A percentile compares a stretch with the other conserved stretches of the same genome.
Conservation (phyloP, 1,140 invertebrate species). For the Bombus balteatus region DNA sequence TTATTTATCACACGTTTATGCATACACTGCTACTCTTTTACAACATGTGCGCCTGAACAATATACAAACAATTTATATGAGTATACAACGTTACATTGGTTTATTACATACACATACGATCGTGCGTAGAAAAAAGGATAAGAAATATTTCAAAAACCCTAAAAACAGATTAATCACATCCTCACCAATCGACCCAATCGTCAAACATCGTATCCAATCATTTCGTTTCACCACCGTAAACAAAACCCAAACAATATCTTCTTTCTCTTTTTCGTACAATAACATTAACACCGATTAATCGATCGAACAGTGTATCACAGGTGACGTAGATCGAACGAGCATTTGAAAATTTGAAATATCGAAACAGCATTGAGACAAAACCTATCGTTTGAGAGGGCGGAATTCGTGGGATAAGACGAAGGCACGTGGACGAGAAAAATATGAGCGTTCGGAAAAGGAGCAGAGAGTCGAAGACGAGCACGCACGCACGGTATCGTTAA, state of each 20-base stretch:
- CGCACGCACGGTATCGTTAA: slow-evolving; percentile 60
- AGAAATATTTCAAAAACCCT: background rate
- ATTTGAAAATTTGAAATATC: too few relatives aligned
- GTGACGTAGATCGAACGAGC: background rate
- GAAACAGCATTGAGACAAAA: background rate
- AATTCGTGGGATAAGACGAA: too few relatives aligned
- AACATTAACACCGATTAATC: background rate
- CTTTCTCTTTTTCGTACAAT: background rate
- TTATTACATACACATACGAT: too few relatives aligned
- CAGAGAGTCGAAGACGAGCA: slow-evolving; percentile 50
- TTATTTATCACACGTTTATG: too few relatives aligned
- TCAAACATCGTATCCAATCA: background rate
- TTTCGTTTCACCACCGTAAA: background rate
- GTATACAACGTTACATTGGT: too few relatives aligned
- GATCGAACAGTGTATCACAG: background rate
- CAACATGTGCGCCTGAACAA: too few relatives aligned
- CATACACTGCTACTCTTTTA: too few relatives aligned
- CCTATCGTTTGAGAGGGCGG: background rate
- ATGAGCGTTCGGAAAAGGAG: slow-evolving; percentile 48
- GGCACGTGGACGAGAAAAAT: background rate
- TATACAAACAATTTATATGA: too few relatives aligned
- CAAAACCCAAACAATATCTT: background rate
- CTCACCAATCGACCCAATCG: background rate
- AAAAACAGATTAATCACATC: background rate
- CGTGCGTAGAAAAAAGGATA: too few relatives aligned